Base-by-base conservation (phyloP, 1,140 invertebrate species). In the Nixonia krombeini region DNA sequence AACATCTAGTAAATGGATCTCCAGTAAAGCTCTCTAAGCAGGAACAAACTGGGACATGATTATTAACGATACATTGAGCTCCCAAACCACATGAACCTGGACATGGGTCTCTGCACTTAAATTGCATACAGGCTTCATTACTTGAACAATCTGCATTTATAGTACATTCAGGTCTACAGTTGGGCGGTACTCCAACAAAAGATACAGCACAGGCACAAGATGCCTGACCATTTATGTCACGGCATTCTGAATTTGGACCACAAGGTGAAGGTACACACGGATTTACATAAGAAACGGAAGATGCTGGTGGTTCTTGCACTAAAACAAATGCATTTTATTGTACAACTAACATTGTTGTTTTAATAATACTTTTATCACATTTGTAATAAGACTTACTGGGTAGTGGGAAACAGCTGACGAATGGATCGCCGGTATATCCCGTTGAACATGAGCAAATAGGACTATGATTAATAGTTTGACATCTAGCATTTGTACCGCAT, bases 351-450 rank as follows among this genome's bases (percentile, higher is more conserved):
- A n/a, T n/a, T n/a, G n/a, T n/a, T n/a, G n/a, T n/a, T n/a, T 16
- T 4, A 18, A 46, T 56, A 28, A 15, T 9, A 12, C 25, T 46
- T 8, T 1, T 45, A 10, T 16, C 15, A 10, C 9, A 33, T 12
- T 40, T 28, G 21, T 23, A 16, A 2, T 28, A 0, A 51, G 42
- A 84, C 80, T 87, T 83, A 87, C 88, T 81, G 75, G 85, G 87
- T 41, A 86, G 74, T 1, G 53, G 9, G 7, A 83, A 87, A 69
- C 91, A 93, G 65, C 89, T 82, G 4, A 86, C 79, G 71, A 92
- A 93, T 31, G 93, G 92, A 87, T 93, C 91, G 26, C 92, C 92
- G 6, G 89, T 90, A 71, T 88, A 89, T 38, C 90, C 90, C 8
- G 83, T 73, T 1, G 88, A 86, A 77, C 92, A 94, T 38, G 89